phyloP scores from a whole-genome alignment of 2,888 invertebrate species.

The Xanthia icteritia region DNA sequence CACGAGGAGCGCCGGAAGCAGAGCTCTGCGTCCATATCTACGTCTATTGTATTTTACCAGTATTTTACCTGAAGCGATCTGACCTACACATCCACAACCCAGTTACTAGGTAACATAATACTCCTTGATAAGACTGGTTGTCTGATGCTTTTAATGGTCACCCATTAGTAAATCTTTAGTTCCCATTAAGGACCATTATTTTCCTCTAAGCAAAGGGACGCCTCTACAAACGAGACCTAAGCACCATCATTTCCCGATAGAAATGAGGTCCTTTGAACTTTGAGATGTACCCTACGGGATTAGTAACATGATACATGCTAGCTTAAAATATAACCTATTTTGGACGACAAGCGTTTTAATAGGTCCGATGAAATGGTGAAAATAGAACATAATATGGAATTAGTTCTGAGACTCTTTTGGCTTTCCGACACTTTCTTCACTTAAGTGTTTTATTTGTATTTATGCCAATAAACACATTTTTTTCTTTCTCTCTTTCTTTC shows the following conservation, averaged over 20 bases:
- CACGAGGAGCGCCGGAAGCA: too few relatives aligned
- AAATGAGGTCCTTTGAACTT: conserved; percentile 1
- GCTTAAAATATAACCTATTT: background rate
- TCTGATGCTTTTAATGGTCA: too few relatives aligned
- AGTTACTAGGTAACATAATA: background rate
- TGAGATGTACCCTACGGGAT: background rate
- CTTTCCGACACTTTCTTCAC: too few relatives aligned
- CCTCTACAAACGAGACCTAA: background rate
- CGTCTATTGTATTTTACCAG: too few relatives aligned
- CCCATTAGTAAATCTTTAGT: background rate
- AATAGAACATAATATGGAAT: too few relatives aligned
- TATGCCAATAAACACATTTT: too few relatives aligned
- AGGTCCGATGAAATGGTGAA: background rate
- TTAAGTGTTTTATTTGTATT: too few relatives aligned
- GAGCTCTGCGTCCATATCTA: too few relatives aligned
- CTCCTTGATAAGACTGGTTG: background rate
- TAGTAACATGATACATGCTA: background rate
- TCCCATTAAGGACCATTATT: background rate
- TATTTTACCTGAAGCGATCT: background rate
- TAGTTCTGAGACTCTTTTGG: too few relatives aligned
- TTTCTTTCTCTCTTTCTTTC: background rate
- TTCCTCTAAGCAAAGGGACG: background rate
- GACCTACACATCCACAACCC: background rate
- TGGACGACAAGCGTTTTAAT: background rate
- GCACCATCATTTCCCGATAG: too few relatives aligned